phyloP scores from a whole-genome alignment of 2,797 vertebrate genomes.

The Coccyzus lansbergi region DNA sequence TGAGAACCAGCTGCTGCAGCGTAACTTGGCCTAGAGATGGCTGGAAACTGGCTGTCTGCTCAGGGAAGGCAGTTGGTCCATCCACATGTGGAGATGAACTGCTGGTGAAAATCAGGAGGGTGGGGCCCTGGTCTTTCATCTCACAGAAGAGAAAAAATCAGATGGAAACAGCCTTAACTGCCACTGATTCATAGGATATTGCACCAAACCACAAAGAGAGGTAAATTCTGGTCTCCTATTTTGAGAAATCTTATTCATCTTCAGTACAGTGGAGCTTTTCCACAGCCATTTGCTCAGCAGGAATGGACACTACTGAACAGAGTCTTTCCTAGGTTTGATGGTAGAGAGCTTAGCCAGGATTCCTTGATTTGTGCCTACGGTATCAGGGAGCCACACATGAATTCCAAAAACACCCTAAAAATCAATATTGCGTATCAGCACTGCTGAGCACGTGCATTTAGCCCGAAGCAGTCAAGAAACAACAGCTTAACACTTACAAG shows the following conservation, averaged over 20 bases:
- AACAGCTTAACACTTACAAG: not conserved
- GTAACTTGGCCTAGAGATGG: not conserved
- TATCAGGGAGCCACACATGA: not conserved
- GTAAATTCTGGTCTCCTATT: conserved; percentile 1
- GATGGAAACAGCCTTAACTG: not conserved
- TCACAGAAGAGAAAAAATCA: not conserved
- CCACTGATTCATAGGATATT: not conserved
- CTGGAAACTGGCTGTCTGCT: not conserved
- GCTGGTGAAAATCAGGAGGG: not conserved
- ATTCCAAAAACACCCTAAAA: not conserved
- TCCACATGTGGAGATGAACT: not conserved
- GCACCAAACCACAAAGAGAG: not conserved
- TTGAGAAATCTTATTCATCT: not conserved
- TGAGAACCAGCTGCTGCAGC: not conserved
- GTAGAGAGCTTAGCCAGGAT: not conserved
- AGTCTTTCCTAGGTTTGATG: not conserved
- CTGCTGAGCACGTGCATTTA: not conserved
- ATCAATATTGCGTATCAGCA: not conserved
- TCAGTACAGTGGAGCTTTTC: not conserved
- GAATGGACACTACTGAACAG: not conserved
- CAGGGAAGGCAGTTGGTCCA: fast-evolving
- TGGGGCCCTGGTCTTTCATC: not conserved
- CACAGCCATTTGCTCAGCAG: not conserved
- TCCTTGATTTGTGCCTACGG: not conserved
- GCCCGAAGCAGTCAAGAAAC: not conserved